Conservation (phyloP, 2,113 vertebrate species). For the Notothenia coriiceps region DNA sequence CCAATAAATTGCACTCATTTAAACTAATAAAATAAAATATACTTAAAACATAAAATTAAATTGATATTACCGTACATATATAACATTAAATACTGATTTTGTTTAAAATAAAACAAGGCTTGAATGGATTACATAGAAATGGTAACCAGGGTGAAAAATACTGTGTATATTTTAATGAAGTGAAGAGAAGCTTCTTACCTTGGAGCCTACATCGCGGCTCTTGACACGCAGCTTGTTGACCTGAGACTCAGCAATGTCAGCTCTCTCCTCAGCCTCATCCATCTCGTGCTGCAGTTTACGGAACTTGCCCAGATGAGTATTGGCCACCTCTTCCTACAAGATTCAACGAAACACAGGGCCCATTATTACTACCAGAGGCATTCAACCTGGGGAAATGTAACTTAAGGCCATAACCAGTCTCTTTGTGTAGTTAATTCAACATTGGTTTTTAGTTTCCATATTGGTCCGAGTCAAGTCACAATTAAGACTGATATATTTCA, state of each 20-base stretch:
- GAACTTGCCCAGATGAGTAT: conserved; percentile 83
- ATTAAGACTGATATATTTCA: not conserved
- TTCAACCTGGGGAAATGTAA: not conserved
- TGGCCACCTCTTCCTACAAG: conserved; percentile 84
- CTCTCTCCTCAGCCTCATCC: conserved; percentile 85
- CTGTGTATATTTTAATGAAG: not conserved
- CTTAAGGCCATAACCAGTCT: not conserved
- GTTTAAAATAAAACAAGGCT: not conserved
- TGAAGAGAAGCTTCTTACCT: conserved; percentile 66
- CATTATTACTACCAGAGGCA: not conserved
- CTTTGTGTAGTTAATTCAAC: no score
- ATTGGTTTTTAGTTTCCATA: not conserved
- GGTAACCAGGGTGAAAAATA: not conserved
- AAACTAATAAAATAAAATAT: not conserved
- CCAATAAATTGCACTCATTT: not conserved
- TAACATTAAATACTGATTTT: not conserved
- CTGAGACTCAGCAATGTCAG: conserved; percentile 86
- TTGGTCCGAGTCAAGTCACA: not conserved
- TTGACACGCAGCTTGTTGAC: conserved; percentile 87
- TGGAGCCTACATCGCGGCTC: conserved; percentile 82
- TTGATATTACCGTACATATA: not conserved
- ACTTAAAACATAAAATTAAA: conserved; percentile 39
- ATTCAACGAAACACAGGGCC: conserved; percentile 17
- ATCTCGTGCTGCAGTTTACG: conserved; percentile 87
- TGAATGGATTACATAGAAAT: not conserved